Evolutionary conservation across 2,888 invertebrate genomes (phyloP).

Genomic region (Trichogramma dendrolimi): DNA sequence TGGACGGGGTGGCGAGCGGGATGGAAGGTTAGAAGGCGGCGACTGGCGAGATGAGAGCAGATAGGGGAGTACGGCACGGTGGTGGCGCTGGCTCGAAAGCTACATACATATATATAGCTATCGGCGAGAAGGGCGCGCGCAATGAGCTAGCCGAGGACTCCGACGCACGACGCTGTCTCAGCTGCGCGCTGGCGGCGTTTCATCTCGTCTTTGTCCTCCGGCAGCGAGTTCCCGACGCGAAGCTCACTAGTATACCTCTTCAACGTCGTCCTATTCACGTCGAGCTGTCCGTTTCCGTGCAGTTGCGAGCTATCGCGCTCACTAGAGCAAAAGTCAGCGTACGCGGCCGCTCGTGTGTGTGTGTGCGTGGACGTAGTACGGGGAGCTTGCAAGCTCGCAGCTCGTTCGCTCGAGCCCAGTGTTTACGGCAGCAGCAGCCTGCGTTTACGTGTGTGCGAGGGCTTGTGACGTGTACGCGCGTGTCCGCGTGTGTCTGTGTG

Average conservation of each 20-base stretch:
- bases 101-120: not conserved
- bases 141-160: not conserved
- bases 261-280: conserved; percentile 3
- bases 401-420: not conserved
- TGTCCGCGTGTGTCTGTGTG: too few relatives aligned
- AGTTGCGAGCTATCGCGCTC: too few relatives aligned
- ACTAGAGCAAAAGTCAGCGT: too few relatives aligned
- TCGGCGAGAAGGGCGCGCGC: not conserved
- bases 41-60: conserved; percentile 1
- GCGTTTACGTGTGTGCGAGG: not conserved
- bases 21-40: not conserved
- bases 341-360: not conserved
- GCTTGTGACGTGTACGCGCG: not conserved
- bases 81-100: not conserved
- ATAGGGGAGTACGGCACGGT: not conserved
- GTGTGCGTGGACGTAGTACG: not conserved
- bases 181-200: conserved; percentile 1
- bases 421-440: not conserved
- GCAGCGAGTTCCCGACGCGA: not conserved
- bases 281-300: too few relatives aligned
- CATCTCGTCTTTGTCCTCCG: conserved; percentile 1
- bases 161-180: not conserved
- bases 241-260: conserved; percentile 2
- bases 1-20: not conserved
- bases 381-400: not conserved